Percentiles rank a stretch among this genome's conserved stretches.
Conservation (phyloP, 2,797 vertebrate species). For the Distichodus sexfasciatus region DNA sequence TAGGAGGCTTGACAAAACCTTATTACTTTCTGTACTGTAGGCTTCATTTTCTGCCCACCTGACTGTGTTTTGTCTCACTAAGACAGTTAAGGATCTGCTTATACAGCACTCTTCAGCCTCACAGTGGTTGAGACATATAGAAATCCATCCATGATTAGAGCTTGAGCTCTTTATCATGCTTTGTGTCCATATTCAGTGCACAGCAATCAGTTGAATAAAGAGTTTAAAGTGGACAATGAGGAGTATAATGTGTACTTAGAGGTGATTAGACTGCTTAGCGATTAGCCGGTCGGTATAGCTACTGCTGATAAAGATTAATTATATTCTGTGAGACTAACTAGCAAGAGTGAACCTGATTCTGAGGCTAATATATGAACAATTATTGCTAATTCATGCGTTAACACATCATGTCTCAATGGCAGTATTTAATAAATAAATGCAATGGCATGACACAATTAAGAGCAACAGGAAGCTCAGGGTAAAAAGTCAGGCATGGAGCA, state of each 20-base stretch:
- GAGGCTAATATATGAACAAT: neutral
- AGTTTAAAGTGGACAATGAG: no score
- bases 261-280: neutral
- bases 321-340: neutral
- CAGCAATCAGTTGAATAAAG: neutral
- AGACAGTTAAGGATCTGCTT: no score
- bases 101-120: neutral
- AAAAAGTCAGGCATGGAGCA: constrained; percentile 7
- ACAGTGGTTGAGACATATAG: neutral
- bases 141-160: neutral
- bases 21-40: no score
- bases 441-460: no score
- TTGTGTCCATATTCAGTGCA: neutral
- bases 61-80: no score
- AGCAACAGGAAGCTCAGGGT: neutral
- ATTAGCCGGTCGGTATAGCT: neutral
- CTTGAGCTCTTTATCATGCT: neutral
- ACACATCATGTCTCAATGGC: neutral
- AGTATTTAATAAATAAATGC: no score
- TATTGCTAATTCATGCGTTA: neutral
- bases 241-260: neutral
- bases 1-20: neutral
- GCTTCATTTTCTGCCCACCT: no score
- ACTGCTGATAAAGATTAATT: neutral
- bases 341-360: neutral